Evolutionary conservation across 2,113 vertebrate species (phyloP).

Genomic region (Theristicus caerulescens): DNA sequence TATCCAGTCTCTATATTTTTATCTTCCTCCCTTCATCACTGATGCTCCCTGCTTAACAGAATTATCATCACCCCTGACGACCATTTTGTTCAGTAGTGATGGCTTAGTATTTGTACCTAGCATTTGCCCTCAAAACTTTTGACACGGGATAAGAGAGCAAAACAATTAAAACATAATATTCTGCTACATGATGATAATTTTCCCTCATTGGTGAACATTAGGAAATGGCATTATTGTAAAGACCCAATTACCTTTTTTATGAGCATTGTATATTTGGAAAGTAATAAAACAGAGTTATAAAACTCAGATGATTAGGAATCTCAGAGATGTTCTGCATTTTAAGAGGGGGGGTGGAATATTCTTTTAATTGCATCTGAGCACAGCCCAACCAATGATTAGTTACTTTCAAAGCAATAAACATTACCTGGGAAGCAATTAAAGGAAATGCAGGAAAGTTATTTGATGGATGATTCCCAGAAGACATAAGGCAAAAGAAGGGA

Average conservation of each 20-base stretch:
- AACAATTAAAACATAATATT: constrained; percentile 54
- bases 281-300: constrained; percentile 71
- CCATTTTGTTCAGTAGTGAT: background rate
- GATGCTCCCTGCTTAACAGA: background rate
- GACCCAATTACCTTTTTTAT: constrained; percentile 69
- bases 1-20: background rate
- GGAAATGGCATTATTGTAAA: constrained; percentile 67
- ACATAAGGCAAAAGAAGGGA: constrained; percentile 30
- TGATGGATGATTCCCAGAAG: constrained; percentile 58
- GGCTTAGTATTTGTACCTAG: background rate
- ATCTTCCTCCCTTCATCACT: background rate
- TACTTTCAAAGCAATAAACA: constrained; percentile 69
- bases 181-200: constrained; percentile 50
- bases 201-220: constrained; percentile 58
- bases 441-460: constrained; percentile 51
- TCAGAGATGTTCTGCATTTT: constrained; percentile 63
- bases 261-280: constrained; percentile 68
- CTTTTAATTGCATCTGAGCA: constrained; percentile 59
- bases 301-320: constrained; percentile 66
- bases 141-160: constrained; percentile 10
- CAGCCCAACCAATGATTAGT: constrained; percentile 54
- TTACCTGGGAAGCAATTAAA: constrained; percentile 72
- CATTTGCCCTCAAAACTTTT: constrained; percentile 37
- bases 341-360: constrained; percentile 37
- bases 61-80: background rate